Base-by-base conservation (phyloP, 2,888 invertebrate species). In the Trichopoda pennipes region DNA sequence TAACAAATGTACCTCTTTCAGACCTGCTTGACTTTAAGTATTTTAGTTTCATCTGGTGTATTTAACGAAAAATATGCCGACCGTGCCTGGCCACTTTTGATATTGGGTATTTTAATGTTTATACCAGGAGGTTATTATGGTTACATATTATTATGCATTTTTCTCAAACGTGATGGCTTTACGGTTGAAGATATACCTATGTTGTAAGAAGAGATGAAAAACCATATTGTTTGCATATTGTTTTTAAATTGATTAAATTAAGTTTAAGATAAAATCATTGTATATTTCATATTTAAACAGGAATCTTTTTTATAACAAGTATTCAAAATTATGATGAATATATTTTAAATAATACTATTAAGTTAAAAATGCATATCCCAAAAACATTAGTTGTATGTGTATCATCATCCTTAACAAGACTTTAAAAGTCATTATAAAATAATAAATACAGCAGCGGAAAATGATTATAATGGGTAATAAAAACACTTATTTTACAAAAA, bases 51-150 rank as follows among this genome's bases (percentile, higher is more conserved):
- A 32, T 94, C 95, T 79, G 97, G 97, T 19, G 94, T 95, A 87
- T 95, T 97, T 88, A 94, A 95, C 87, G 93, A 95, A 42, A 95
- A 96, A 93, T 97, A 97, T 91, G 94, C 95, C 2, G 97, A 97
- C 90, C 93, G 97, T 82, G 94, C 96, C 90, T 97, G 96, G 96
- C 97, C 97, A 1, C 93, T 98, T 91, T 94, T 97, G 84, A 95
- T 97, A 85, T 92, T 98, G 87, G 98, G 98, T 42, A 92, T 94
- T 23, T 92, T 98, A 49, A 97, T 97, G 96, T 97, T 98, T 88
- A 94, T 98, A 85, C 98, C 98, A 0, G 98, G 97, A 51, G 95
- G 96, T 68, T 98, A 98, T 91, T 97, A 98, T 89, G 94, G 97
- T 61, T 93, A 96, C 86, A 96, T 98, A 88, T 96, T 97, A 42